A percentile compares a stretch with the other conserved stretches of the same genome.
Conservation (phyloP, 2,888 invertebrate genomes). For the Apodemia duryi region DNA sequence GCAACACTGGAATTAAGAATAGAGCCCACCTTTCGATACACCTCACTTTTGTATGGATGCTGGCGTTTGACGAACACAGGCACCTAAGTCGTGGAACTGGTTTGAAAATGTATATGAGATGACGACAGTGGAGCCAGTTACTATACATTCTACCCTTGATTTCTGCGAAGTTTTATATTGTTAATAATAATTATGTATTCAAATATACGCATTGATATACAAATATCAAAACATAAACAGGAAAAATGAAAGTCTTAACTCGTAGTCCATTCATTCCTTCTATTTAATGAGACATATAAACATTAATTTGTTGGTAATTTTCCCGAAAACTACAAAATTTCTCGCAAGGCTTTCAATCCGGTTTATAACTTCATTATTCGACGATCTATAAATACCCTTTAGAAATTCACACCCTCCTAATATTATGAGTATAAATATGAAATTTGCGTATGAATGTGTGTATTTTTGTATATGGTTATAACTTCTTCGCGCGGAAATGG, state of each 20-base stretch:
- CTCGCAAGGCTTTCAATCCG: too few relatives aligned
- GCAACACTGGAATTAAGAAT: constrained; percentile 67
- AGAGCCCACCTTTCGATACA: constrained; percentile 64
- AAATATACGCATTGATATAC: neutral
- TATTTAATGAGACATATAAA: neutral
- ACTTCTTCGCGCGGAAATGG: too few relatives aligned
- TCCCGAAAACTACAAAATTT: too few relatives aligned
- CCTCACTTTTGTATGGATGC: constrained; percentile 71
- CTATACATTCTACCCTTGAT: constrained; percentile 37
- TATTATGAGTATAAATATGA: too few relatives aligned
- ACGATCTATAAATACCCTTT: too few relatives aligned
- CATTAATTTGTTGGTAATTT: too few relatives aligned
- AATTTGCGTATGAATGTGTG: too few relatives aligned
- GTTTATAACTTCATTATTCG: too few relatives aligned
- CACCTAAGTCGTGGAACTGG: constrained; percentile 66
- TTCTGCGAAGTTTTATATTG: constrained; percentile 28
- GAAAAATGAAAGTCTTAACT: neutral
- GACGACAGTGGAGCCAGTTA: constrained; percentile 68
- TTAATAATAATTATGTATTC: constrained; percentile 20
- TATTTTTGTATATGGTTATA: too few relatives aligned
- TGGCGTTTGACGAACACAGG: constrained; percentile 59
- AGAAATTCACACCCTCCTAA: too few relatives aligned
- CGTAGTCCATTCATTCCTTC: neutral
- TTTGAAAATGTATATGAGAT: constrained; percentile 76
- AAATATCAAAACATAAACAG: neutral